Base-by-base conservation (phyloP, 2,888 invertebrate species). In the Tromatobia lineatoria region DNA sequence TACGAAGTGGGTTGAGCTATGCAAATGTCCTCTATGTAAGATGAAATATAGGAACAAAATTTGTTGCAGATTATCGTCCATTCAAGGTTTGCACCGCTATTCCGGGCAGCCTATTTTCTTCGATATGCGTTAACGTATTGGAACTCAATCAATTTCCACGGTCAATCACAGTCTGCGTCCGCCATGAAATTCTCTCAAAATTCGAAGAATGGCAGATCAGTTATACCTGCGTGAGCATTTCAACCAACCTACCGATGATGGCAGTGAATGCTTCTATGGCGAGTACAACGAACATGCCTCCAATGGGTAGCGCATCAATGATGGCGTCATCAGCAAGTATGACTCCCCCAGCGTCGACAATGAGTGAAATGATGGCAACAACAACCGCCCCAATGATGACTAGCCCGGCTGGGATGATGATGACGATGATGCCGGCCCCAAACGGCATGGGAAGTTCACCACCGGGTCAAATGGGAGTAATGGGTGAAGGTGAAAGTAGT, bases 21-120 rank as follows among this genome's bases (percentile, higher is more conserved):
- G 34, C 34, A 7, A 7, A 34, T 34, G 4, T 34, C 7, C 34
- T 4, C 6, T 34, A 34, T 34, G 34, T 2, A 38, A 38, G 10
- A 38, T 38, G 10, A 23, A 54, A 69, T 52, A 57, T 80, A 13
- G n/a, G 1, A 50, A 18, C 18, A 50, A 3, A 11, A 18, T 73
- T 29, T 66, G 70, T 80, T 86, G n/a, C 47, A 92, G 92, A 86
- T 75, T 91, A 90, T 42, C 88, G 86, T 64, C 88, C 90, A 2
- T 86, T 91, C 11, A 90, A 88, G 64, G 88, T 91, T 15, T 93
- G 93, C 75, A 73, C 88, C 0, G 8, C 86, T 0, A 83, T 93
- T 76, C 93, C 93, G 1, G 90, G 91, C 10, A 89, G 90, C 47
- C 38, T 90, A 3, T 92, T 91, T 61, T 92, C 93, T 2, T 86